Base-by-base conservation (phyloP, 2,113 vertebrate genomes). In the Lates calcarifer region DNA sequence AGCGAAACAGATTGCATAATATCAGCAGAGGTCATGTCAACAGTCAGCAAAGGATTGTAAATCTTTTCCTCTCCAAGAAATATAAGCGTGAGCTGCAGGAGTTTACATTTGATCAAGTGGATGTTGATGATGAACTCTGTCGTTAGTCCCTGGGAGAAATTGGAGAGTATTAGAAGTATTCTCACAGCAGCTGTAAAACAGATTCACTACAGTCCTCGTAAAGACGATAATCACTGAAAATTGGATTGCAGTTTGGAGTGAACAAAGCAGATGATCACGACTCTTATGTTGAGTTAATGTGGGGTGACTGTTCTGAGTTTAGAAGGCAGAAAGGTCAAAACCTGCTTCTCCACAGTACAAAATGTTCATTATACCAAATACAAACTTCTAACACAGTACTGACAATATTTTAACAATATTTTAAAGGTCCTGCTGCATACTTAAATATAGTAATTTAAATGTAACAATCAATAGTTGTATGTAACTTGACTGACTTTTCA, bases 91-190 rank as follows among this genome's bases (percentile, higher is more conserved):
- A 84, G 66, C 79, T 43, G 73, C 51, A 1, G 80, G 73, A 84
- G 87, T 88, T 90, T 88, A 80, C 74, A 24, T 87, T 81, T 79
- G 61, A 80, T 77, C 45, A 41, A 82, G 81, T 77, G 73, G 61
- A 71, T 83, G 79, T 90, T 90, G 88, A 62, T 0, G 17, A 69
- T 78, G 70, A 76, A 87, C 74, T 64, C 49, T 47, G 20, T 45
- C 6, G 63, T 60, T 73, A 67, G 63, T 68, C 74, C 75, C 57
- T 0, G 29, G 62, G 85, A 81, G 86, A 68, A 43, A 74, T 53
- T 26, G 4, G 33, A 43, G 31, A 31, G 31, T 53, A 69, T 51
- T 12, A 20, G 20, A 77, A 78, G 78, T 9, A 37, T 86, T 85
- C 69, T 78, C 69, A 56, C 41, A 58, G 41, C 80, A 75, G 37